A percentile compares a stretch with the other conserved stretches of the same genome.
Evolutionary conservation across 2,797 vertebrate species (phyloP).

Genomic region (Sebastes jordani): DNA sequence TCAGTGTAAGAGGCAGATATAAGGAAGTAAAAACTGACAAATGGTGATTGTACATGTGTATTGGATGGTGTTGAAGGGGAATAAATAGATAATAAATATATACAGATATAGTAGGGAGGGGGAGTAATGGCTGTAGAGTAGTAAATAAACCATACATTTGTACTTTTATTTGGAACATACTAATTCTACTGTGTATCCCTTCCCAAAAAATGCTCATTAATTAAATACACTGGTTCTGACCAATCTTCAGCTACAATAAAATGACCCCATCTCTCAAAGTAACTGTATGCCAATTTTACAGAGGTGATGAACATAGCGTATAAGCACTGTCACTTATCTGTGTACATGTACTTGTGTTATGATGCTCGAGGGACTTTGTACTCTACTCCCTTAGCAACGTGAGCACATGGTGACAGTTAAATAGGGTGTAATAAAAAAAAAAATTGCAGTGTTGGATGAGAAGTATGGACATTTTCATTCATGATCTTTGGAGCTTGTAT

Average conservation of each 20-base stretch:
- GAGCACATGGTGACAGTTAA: background rate
- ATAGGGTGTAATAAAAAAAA: background rate
- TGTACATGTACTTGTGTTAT: background rate
- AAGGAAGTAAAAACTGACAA: conserved; percentile 1
- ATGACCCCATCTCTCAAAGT: background rate
- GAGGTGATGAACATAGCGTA: background rate
- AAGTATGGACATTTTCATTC: background rate
- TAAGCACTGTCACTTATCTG: background rate
- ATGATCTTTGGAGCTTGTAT: background rate
- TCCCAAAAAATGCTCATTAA: background rate
- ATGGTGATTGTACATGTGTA: background rate
- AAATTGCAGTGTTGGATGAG: background rate
- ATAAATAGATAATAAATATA: background rate
- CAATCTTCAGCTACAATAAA: background rate
- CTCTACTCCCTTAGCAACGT: background rate
- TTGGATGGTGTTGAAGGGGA: background rate
- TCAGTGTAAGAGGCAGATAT: conserved; percentile 15
- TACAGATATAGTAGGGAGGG: background rate
- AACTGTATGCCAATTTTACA: background rate
- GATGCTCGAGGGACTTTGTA: background rate
- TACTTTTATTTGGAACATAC: background rate
- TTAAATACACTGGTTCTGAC: background rate
- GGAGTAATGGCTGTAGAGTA: background rate
- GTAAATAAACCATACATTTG: background rate
- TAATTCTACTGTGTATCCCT: background rate